A percentile compares a stretch with the other conserved stretches of the same genome.
Evolutionary conservation across 2,888 invertebrate genomes (phyloP).

Genomic region (Germaria angustata): DNA sequence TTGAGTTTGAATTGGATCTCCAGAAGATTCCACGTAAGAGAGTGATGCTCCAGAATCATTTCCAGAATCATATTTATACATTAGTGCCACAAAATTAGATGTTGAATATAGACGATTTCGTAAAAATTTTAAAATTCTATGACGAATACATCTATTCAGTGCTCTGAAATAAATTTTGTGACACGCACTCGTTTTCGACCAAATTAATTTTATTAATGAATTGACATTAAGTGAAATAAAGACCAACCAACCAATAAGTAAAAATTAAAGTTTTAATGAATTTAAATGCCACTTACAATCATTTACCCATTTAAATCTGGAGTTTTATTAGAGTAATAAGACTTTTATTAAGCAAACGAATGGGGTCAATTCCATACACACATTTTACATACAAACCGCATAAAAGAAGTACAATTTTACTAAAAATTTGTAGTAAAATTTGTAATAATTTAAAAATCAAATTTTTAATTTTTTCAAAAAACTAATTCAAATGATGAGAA

Average conservation of each 20-base stretch:
- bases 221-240: conserved; percentile 3
- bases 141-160: not conserved
- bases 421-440: no score
- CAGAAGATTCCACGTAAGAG: no score
- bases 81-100: no score
- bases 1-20: no score
- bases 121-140: not conserved
- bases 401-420: no score
- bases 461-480: no score
- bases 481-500: no score
- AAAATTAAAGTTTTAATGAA: conserved; percentile 8
- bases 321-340: conserved; percentile 8
- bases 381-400: not conserved
- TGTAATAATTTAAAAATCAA: no score
- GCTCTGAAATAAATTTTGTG: not conserved
- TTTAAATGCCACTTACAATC: not conserved
- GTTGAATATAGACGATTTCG: no score
- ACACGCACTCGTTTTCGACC: not conserved
- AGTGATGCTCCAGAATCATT: no score
- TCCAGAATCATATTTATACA: no score
- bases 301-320: conserved; percentile 39
- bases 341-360: conserved; percentile 7
- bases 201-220: conserved; percentile 48
- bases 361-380: not conserved
- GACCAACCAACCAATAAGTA: not conserved